Conservation (phyloP, 2,113 vertebrate species). For the Alouatta palliata region DNA sequence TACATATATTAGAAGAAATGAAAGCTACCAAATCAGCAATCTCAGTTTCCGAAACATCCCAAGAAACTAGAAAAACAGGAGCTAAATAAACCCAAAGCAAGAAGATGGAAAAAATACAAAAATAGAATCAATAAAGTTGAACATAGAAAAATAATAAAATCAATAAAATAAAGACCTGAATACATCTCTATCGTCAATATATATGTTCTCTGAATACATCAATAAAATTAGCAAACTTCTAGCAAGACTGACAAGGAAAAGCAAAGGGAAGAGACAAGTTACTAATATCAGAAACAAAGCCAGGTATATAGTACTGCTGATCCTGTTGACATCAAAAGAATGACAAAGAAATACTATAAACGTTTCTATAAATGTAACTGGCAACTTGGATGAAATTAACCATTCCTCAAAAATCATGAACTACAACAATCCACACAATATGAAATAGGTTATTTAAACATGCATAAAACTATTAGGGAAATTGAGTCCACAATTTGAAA, state of each 20-base stretch:
- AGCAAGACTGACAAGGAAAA: background rate
- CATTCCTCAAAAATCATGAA: background rate
- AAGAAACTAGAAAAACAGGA: background rate
- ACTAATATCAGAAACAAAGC: background rate
- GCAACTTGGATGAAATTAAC: background rate
- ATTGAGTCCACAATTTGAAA: background rate
- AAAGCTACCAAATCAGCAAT: background rate
- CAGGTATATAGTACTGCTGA: background rate
- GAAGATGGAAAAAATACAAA: background rate
- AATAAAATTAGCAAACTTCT: background rate
- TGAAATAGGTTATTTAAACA: background rate
- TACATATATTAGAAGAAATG: background rate
- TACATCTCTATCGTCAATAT: too few species aligned
- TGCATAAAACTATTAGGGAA: background rate
- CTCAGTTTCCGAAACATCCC: background rate
- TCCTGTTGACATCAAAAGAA: background rate
- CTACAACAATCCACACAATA: background rate
- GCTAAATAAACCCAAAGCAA: background rate
- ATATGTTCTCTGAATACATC: background rate
- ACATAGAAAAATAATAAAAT: background rate
- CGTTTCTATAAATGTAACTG: background rate
- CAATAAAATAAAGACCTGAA: background rate
- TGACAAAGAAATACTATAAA: background rate
- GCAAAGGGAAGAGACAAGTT: background rate
- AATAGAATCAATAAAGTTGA: background rate